Percentiles rank a stretch among this genome's conserved stretches.
phyloP scores from a whole-genome alignment of 2,888 invertebrate genomes.

The Agriopis leucophaearia region DNA sequence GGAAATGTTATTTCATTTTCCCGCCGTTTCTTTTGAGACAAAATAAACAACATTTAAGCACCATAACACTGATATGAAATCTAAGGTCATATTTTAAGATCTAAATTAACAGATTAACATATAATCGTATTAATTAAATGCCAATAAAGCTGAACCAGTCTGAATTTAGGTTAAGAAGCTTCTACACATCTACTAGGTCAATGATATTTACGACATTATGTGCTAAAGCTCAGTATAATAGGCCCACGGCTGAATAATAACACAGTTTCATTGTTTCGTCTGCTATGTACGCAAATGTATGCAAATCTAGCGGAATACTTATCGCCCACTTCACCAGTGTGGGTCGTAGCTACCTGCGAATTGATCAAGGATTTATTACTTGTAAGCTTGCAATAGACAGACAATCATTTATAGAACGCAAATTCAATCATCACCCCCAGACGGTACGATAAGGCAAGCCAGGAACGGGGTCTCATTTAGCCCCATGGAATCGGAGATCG shows the following conservation, averaged over 20 bases:
- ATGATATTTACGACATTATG: constrained; percentile 47
- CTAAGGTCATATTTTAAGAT: too few relatives aligned
- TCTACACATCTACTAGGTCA: constrained; percentile 40
- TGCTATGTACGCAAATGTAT: constrained; percentile 67
- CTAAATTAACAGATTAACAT: too few relatives aligned
- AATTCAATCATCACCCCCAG: too few relatives aligned
- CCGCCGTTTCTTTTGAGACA: too few relatives aligned
- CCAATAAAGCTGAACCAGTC: constrained; percentile 16
- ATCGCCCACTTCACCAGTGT: constrained; percentile 40
- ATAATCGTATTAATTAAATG: neutral
- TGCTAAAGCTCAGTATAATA: constrained; percentile 40
- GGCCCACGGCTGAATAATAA: constrained; percentile 54
- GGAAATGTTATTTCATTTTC: too few relatives aligned
- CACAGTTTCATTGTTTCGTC: constrained; percentile 66
- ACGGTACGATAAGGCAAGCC: too few relatives aligned
- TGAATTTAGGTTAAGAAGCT: constrained; percentile 31
- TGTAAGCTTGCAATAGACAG: constrained; percentile 7
- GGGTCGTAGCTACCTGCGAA: constrained; percentile 44
- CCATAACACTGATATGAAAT: too few relatives aligned
- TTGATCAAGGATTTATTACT: constrained; percentile 34
- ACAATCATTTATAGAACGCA: too few relatives aligned
- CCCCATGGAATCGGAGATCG: too few relatives aligned
- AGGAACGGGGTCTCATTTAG: too few relatives aligned
- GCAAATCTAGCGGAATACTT: constrained; percentile 39
- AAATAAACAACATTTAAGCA: too few relatives aligned